phyloP scores from a whole-genome alignment of 2,888 invertebrate genomes.

The Epinotia brunnichana region DNA sequence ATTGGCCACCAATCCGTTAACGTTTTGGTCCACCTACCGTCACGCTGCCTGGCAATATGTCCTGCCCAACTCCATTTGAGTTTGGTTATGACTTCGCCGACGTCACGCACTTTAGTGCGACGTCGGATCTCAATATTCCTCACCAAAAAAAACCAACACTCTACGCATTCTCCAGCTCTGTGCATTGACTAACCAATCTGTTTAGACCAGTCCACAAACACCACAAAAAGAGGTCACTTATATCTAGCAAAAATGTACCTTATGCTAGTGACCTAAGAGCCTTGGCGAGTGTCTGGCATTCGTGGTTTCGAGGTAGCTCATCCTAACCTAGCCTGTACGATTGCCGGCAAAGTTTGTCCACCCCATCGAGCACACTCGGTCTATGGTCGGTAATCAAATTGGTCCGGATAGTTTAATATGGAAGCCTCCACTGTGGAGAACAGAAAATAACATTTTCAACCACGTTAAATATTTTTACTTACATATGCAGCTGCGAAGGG shows the following conservation, averaged over 20 bases:
- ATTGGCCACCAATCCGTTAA: too few species aligned
- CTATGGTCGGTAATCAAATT: slow-evolving; percentile 80
- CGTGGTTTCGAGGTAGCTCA: slow-evolving; percentile 17
- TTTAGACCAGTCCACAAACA: slow-evolving; percentile 14
- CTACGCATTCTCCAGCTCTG: neutral
- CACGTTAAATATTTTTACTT: neutral
- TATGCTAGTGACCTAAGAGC: neutral
- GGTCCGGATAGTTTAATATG: slow-evolving; percentile 66
- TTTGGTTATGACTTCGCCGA: too few species aligned
- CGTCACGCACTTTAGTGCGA: too few species aligned
- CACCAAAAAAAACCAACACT: too few species aligned
- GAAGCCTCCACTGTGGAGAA: slow-evolving; percentile 49
- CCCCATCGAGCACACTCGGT: slow-evolving; percentile 69
- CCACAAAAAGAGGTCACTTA: neutral
- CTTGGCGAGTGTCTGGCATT: neutral
- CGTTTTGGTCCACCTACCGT: too few species aligned
- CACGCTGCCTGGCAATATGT: too few species aligned
- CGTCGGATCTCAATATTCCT: too few species aligned
- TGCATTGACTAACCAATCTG: slow-evolving; percentile 17
- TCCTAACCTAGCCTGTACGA: slow-evolving; percentile 30
- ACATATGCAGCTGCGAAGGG: too few species aligned
- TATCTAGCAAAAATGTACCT: neutral
- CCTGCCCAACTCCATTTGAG: too few species aligned
- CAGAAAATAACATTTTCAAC: neutral
- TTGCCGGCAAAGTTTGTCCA: slow-evolving; percentile 69